Evolutionary conservation across 2,113 vertebrate genomes (phyloP), one percentile per base, ranked within the genome.

Genomic region (Colistium nudipinnis): DNA sequence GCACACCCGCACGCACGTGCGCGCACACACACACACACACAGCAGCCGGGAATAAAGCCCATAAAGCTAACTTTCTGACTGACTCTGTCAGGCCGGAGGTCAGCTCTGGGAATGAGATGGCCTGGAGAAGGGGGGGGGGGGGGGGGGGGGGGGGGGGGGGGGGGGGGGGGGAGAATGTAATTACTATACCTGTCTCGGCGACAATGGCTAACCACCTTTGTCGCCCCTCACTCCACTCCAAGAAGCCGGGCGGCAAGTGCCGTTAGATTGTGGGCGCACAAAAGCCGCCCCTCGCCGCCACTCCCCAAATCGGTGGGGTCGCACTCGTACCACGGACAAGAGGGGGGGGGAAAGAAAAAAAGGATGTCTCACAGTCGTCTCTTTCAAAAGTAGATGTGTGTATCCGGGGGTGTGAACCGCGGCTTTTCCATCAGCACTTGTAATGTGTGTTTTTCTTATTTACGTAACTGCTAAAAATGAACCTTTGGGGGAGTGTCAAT

Each of bases 131-230:
- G 83, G 82, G 79, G 82, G 62, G 82, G 82, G 68, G 74, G 87
- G 86, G 81, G 87, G 87, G 84, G 80, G 68, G 56, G n/a, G n/a
- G n/a, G n/a, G n/a, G n/a, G n/a, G n/a, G n/a, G 27, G 63, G 74
- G 83, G n/a, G n/a, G n/a, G n/a, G n/a, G 59, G 80, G 65, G 65
- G 76, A 81, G 87, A 88, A 82, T 81, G 86, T 85, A 87, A 90
- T 89, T 89, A 89, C 89, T 82, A 85, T 74, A 85, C 78, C 84
- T 83, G 86, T 88, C 84, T 52, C 67, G 69, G 67, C 68, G 76
- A 89, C 89, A 89, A 90, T 88, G 30, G 86, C 73, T 70, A 74
- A 85, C 80, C 84, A 87, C 82, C 81, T 88, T 60, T 79, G 76
- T 76, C 33, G 44, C 65, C 64, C 76, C 72, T 77, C 66, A 68